These are phyloP conservation scores for Otis tarda DNA, from an alignment of 2,113 vertebrate species.

Conservation along the genomic window DNA sequence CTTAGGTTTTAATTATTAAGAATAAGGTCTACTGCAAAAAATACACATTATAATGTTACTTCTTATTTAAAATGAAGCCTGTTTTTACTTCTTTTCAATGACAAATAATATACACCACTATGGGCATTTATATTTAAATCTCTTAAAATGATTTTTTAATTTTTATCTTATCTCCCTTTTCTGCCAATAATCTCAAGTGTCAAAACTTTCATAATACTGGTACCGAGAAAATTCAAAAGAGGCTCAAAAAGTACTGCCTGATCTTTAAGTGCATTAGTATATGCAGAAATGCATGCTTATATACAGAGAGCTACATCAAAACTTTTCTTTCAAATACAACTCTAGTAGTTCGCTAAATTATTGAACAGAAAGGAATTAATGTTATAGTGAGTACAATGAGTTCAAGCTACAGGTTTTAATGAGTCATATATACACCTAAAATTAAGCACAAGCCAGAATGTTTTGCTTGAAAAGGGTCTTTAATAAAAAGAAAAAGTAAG, in stretches of 20 bases:
- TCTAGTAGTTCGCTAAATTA: background rate
- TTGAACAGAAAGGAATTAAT: background rate
- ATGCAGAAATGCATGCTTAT: background rate
- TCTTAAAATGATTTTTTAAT: background rate
- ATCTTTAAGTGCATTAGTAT: background rate
- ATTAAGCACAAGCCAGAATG: background rate
- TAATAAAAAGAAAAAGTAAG: background rate
- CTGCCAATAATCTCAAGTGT: background rate
- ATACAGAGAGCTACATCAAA: background rate
- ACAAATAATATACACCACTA: background rate
- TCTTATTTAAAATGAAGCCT: background rate
- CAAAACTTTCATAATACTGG: background rate
- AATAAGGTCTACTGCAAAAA: background rate
- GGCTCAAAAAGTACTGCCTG: background rate
- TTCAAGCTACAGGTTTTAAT: background rate
- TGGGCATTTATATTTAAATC: background rate
- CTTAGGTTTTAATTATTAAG: conserved; percentile 9
- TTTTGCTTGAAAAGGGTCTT: background rate
- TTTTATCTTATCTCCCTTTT: background rate
- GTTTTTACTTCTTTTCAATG: background rate
- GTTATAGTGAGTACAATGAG: background rate
- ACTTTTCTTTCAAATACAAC: background rate
- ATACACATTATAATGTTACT: background rate
- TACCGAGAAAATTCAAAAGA: background rate
- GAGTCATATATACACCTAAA: background rate